These are phyloP conservation scores for Urocolius indicus DNA, from an alignment of 2,113 vertebrate genomes.

Conservation along the genomic window DNA sequence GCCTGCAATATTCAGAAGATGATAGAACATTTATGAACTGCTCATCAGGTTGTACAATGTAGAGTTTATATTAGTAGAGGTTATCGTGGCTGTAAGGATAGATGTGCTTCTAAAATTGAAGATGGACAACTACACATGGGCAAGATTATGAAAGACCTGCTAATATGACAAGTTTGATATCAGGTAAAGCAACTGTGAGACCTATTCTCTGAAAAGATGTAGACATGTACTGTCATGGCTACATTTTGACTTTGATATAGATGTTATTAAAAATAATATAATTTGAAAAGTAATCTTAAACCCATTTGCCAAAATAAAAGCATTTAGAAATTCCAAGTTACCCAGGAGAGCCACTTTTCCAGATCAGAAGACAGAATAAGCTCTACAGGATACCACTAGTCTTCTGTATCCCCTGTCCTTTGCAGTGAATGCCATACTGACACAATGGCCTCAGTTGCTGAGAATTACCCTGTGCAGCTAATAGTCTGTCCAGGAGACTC, in stretches of 20 bases:
- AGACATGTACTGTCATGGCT: background rate
- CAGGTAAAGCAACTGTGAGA: background rate
- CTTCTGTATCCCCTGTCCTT: background rate
- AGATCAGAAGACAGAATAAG: background rate
- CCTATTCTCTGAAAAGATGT: background rate
- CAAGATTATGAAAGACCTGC: background rate
- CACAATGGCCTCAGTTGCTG: background rate
- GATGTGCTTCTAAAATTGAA: background rate
- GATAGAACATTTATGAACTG: background rate
- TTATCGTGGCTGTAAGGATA: background rate
- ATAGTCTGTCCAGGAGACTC: background rate
- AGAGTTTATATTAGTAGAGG: background rate
- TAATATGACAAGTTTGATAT: background rate
- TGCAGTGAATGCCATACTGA: background rate
- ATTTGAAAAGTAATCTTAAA: background rate
- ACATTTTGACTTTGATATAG: background rate
- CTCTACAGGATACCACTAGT: rapidly evolving
- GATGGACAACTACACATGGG: background rate
- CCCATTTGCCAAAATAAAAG: background rate
- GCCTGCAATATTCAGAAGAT: background rate
- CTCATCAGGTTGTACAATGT: background rate
- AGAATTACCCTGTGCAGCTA: background rate
- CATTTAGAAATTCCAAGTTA: background rate
- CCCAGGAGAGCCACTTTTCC: background rate
- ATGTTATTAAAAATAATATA: background rate